phyloP scores from a whole-genome alignment of 2,888 invertebrate genomes.

The Meiosimyza decipiens region DNA sequence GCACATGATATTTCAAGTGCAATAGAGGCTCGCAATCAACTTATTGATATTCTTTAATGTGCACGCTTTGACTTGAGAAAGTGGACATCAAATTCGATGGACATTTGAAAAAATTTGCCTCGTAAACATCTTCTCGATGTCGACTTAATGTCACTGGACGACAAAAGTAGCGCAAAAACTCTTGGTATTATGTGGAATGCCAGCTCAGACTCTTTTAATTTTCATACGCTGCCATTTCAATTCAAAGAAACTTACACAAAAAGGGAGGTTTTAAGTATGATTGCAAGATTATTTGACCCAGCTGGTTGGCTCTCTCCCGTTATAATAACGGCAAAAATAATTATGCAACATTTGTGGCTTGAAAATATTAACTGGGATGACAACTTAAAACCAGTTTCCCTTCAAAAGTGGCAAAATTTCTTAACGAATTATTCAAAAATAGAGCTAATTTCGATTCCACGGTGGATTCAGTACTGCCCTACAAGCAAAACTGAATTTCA shows the following conservation, averaged over 20 bases:
- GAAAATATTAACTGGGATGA: not conserved
- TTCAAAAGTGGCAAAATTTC: no score
- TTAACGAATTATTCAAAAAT: no score
- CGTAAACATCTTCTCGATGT: not conserved
- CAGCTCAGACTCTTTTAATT: conserved; percentile 20
- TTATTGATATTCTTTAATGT: not conserved
- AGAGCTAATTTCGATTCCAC: no score
- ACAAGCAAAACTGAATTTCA: no score
- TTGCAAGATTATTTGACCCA: conserved; percentile 28
- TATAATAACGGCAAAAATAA: conserved; percentile 29
- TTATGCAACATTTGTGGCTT: not conserved
- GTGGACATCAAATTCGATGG: no score
- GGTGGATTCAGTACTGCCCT: no score
- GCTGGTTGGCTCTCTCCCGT: conserved; percentile 33
- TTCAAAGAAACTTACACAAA: conserved; percentile 1
- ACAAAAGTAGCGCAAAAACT: conserved; percentile 5
- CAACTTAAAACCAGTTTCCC: no score
- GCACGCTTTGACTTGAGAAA: not conserved
- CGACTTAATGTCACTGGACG: not conserved
- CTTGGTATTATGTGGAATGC: conserved; percentile 34
- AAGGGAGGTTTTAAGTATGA: no score
- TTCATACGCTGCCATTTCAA: not conserved
- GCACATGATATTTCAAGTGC: no score
- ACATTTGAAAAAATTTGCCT: not conserved
- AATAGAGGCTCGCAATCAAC: not conserved